phyloP scores from a whole-genome alignment of 2,797 vertebrate species.

The Petrocephalus sullivani region DNA sequence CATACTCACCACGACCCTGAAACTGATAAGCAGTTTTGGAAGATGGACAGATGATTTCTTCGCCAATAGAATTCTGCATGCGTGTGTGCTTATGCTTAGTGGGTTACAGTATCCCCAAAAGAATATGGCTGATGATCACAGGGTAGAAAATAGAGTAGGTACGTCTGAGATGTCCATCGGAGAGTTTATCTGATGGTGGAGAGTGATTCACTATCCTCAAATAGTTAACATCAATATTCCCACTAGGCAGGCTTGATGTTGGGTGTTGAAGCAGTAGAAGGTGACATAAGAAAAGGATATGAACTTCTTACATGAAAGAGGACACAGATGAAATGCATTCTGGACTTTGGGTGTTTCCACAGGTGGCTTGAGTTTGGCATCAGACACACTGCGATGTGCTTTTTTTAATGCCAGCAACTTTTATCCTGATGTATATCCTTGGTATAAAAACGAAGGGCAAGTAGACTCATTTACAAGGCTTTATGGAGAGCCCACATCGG shows the following conservation, averaged over 20 bases:
- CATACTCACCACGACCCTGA: background rate
- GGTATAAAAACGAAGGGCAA: background rate
- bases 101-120: background rate
- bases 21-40: background rate
- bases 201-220: background rate
- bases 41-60: background rate
- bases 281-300: background rate
- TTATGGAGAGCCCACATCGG: background rate
- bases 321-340: background rate
- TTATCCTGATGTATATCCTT: slow-evolving; percentile 6
- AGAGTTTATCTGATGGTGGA: background rate
- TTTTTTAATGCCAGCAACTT: background rate
- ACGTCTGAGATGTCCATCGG: background rate
- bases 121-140: background rate
- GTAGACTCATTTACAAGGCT: background rate
- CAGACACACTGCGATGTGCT: background rate
- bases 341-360: background rate
- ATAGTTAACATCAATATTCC: background rate
- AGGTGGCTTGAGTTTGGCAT: background rate
- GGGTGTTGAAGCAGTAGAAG: background rate
- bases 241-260: background rate
- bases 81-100: background rate
- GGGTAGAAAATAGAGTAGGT: background rate
- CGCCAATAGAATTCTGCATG: background rate
- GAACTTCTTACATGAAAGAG: background rate